Conservation (phyloP, 2,797 vertebrate genomes). For the Phyllotis vaccarum region DNA sequence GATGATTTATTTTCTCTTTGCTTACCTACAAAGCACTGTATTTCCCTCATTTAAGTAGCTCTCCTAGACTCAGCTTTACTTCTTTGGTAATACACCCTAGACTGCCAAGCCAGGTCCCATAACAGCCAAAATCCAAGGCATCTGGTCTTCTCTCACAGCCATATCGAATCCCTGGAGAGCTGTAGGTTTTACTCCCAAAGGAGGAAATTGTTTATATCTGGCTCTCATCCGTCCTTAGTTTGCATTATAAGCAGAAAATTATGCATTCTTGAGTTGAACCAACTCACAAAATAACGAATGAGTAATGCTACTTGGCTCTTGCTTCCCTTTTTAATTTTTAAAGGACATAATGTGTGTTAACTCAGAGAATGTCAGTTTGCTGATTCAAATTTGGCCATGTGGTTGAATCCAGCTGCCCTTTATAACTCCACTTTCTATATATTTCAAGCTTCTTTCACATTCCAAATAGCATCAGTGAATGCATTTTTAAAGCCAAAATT, state of each 20-base stretch:
- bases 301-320: slow-evolving; percentile 83
- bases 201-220: slow-evolving; percentile 79
- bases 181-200: slow-evolving; percentile 77
- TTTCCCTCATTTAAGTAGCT: slow-evolving; percentile 52
- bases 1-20: neutral
- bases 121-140: slow-evolving; percentile 62
- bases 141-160: slow-evolving; percentile 68
- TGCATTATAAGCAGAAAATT: slow-evolving; percentile 83
- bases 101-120: slow-evolving; percentile 43
- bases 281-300: slow-evolving; percentile 82
- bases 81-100: slow-evolving; percentile 44
- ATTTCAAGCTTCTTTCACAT: slow-evolving; percentile 76
- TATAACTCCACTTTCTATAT: slow-evolving; percentile 80
- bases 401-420: slow-evolving; percentile 77
- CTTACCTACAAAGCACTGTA: slow-evolving; percentile 52
- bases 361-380: slow-evolving; percentile 84
- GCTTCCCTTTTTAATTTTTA: slow-evolving; percentile 80
- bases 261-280: slow-evolving; percentile 80
- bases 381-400: slow-evolving; percentile 83
- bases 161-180: slow-evolving; percentile 68
- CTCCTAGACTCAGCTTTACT: slow-evolving; percentile 68
- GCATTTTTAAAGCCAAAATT: slow-evolving; percentile 72
- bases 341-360: slow-evolving; percentile 82
- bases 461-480: slow-evolving; percentile 74
- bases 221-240: slow-evolving; percentile 76